These are phyloP conservation scores for Pandion haliaetus DNA, from an alignment of 2,113 vertebrate genomes.

Conservation along the genomic window DNA sequence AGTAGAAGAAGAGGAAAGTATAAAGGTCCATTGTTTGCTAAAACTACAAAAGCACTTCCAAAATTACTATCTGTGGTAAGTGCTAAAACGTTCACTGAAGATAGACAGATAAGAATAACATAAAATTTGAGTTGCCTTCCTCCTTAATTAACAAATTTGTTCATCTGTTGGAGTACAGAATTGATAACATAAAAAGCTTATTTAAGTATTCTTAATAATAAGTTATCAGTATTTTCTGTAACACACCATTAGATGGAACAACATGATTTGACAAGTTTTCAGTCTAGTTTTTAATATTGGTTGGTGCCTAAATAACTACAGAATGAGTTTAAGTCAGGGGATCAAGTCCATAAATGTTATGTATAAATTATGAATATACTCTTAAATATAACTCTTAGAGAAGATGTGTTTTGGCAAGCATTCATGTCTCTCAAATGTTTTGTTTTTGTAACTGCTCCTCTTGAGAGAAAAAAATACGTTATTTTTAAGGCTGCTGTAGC, in stretches of 20 bases:
- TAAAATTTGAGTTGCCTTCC: neutral
- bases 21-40: neutral
- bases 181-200: neutral
- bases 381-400: neutral
- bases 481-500: neutral
- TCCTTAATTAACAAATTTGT: neutral
- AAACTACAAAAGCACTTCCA: neutral
- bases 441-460: neutral
- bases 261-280: neutral
- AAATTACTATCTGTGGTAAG: neutral
- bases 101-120: neutral
- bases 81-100: neutral
- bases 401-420: neutral
- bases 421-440: neutral
- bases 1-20: no score
- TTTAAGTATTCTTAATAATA: neutral
- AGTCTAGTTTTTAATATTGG: no score
- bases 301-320: no score
- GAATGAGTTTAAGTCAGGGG: no score
- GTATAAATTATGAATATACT: neutral
- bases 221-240: neutral
- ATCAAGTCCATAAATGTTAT: neutral
- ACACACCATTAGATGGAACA: neutral
- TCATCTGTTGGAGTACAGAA: neutral
- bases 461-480: neutral